Base-by-base conservation (phyloP, 1,140 invertebrate species). In the Leptinotarsa texana region DNA sequence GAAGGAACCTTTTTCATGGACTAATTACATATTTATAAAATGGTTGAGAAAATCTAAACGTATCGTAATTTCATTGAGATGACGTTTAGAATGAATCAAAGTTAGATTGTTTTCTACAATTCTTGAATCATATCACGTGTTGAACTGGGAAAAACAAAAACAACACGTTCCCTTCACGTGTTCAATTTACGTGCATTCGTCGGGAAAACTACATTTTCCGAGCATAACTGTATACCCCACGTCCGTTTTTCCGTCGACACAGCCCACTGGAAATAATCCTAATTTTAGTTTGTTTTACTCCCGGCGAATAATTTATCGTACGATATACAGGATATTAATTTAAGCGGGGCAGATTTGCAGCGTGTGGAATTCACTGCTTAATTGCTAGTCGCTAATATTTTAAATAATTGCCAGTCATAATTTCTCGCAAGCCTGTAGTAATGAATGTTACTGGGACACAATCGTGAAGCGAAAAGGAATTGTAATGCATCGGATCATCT, bases 321-420 rank as follows among this genome's bases (percentile, higher is more conserved):
- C 42, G 42, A 71, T 71, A 48, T 71, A 62, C 21, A 49, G 42
- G 69, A 71, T 71, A 71, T 71, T 71, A 71, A 71, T 71, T 61
- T 71, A 24, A 48, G 69, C 49, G 27, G 57, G 76, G 71, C 74
- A 74, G 76, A 77, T 74, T 75, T 75, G 63, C 63, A 63, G 49
- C 63, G 70, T 70, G 57, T 72, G 76, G 69, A 71, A 74, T 72
- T 69, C 76, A 61, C 27, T 71, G 74, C 76, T 77, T 77, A 77
- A 77, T 77, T 75, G 76, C 71, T 15, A 57, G 69, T 47, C 70
- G 76, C 76, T 75, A 74, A 77, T 77, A 72, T 77, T 77, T 77
- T 74, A 77, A 74, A 68, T 68, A 68, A 68, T 68, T 18, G 51
- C 51, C 51, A 18, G 15, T 57, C 51, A 57, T 57, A 57, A 57